phyloP scores from a whole-genome alignment of 2,113 vertebrate genomes.

The Pachycephala philippinensis region DNA sequence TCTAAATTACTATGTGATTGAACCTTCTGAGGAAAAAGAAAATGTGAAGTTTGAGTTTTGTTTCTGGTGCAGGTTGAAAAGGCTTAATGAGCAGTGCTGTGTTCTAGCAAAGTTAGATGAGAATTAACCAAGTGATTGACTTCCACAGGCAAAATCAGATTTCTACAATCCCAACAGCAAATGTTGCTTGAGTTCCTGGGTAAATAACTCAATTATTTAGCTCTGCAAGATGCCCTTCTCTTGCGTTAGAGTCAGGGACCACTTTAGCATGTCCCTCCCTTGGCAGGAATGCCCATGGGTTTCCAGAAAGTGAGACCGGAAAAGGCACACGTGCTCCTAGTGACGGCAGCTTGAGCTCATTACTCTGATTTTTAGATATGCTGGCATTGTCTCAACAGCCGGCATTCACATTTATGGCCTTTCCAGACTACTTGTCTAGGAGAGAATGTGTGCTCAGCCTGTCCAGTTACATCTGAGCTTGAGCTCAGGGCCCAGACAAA shows the following conservation, averaged over 20 bases:
- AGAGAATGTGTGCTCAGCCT: background rate
- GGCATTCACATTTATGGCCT: background rate
- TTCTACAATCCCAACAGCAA: background rate
- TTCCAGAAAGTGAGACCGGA: background rate
- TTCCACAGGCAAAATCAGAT: background rate
- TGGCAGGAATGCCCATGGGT: background rate
- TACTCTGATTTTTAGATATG: conserved; percentile 10
- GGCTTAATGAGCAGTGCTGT: background rate
- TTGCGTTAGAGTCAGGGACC: background rate
- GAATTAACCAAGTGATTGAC: background rate
- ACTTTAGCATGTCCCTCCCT: background rate
- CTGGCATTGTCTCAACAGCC: conserved; percentile 24
- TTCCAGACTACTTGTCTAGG: background rate
- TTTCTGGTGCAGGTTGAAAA: background rate
- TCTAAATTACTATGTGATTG: background rate
- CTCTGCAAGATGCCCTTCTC: background rate
- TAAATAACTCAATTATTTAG: background rate
- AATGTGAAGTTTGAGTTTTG: background rate
- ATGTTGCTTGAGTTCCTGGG: background rate
- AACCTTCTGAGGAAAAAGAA: background rate
- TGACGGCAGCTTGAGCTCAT: conserved; percentile 37
- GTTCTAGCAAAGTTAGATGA: background rate
- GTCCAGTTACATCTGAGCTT: background rate
- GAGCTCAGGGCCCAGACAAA: background rate
- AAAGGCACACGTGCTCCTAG: background rate